Evolutionary conservation across 2,888 invertebrate species (phyloP), one percentile per base, ranked within the genome.

Genomic region (Pediacus dermestoides): DNA sequence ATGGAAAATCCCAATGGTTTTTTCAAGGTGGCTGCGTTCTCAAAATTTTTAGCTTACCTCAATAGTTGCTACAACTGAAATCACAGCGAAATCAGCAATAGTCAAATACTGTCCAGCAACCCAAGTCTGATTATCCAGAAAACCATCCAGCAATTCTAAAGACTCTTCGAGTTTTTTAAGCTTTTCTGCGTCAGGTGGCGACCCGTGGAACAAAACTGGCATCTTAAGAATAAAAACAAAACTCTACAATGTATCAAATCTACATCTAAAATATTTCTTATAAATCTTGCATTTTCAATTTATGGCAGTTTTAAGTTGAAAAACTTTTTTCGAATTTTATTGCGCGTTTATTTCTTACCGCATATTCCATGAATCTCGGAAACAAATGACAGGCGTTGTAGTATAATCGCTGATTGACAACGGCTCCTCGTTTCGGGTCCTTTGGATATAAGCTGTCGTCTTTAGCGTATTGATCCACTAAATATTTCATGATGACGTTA

Each of bases 51-150:
- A 34, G 30, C 38, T 67, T 66, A 80, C 81, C 46, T 79, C 78
- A 30, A 78, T 67, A 43, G 78, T 76, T 16, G 77, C 74, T 8
- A 85, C 67, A 7, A 78, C 74, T 6, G 81, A 73, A 8, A 77
- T 69, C 2, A 84, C 74, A 21, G 77, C 65, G 47, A 82, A 74
- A 59, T 87, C 87, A 2, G 86, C 86, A 10, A 86, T 73, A 1
- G 85, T 84, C 39, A 85, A 60, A 39, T 78, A 71, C 34, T 81
- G 74, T 3, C 85, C 86, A 4, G 83, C 84, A 1, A 77, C 76
- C 64, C 78, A 86, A 4, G 74, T 67, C n/a, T 70, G 71, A 1
- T 75, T 74, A 10, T 76, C 74, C 4, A 85, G 58, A 61, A 75
- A 75, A 0, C 53, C 67, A 57, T 85, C 73, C 8, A 85, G 60